These are phyloP conservation scores for Heliconius sara DNA, from an alignment of 2,888 invertebrate species.

Conservation along the genomic window DNA sequence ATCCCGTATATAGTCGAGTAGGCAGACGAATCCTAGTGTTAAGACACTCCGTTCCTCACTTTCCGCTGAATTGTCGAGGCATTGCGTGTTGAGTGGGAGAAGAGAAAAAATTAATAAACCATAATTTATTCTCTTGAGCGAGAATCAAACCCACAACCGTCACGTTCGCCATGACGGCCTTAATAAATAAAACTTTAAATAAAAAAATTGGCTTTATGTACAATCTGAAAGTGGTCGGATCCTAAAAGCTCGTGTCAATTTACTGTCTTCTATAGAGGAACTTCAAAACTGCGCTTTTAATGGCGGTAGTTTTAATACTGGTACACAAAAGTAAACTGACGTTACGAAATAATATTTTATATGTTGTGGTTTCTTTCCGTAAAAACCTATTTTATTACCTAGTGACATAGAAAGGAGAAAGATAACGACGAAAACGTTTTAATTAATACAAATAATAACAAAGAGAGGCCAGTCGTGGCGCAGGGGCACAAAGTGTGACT, in stretches of 20 bases:
- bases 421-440: background rate
- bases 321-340: background rate
- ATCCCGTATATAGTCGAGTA: too few relatives aligned
- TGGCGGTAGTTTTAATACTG: background rate
- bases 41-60: too few relatives aligned
- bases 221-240: background rate
- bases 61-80: too few relatives aligned
- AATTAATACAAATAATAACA: background rate
- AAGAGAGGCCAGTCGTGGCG: too few relatives aligned
- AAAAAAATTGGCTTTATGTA: background rate
- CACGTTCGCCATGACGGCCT: too few relatives aligned
- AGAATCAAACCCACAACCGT: too few relatives aligned
- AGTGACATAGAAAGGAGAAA: background rate
- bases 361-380: background rate
- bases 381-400: background rate
- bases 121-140: too few relatives aligned
- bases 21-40: too few relatives aligned
- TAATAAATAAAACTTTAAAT: background rate
- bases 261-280: background rate
- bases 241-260: background rate
- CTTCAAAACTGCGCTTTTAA: background rate
- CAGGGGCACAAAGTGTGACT: too few relatives aligned
- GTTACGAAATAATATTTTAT: background rate
- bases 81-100: too few relatives aligned
- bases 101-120: too few relatives aligned